phyloP scores from a whole-genome alignment of 1,140 invertebrate genomes.

The Micrasema minimum region DNA sequence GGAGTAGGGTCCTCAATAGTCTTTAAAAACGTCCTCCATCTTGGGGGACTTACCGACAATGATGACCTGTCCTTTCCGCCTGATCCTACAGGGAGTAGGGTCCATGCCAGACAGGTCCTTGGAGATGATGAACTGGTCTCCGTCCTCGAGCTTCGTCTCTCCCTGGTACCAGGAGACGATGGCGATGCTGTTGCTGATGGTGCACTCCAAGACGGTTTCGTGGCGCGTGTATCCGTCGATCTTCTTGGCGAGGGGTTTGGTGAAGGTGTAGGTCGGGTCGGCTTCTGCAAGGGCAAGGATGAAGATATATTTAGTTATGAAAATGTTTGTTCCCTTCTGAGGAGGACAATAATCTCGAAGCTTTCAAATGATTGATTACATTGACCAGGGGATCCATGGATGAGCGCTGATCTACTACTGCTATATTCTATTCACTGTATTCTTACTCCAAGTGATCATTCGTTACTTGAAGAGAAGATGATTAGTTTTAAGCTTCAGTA shows the following conservation, averaged over 20 bases:
- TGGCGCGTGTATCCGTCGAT: slow-evolving; percentile 89
- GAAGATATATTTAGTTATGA: neutral
- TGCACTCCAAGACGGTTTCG: slow-evolving; percentile 91
- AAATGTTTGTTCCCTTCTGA: no score
- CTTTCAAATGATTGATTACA: no score
- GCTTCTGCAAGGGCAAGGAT: slow-evolving; percentile 73
- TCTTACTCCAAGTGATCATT: no score
- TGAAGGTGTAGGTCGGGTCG: slow-evolving; percentile 93
- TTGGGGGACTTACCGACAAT: slow-evolving; percentile 85
- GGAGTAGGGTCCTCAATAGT: slow-evolving; percentile 88
- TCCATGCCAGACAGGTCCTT: slow-evolving; percentile 94
- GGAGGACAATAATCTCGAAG: no score
- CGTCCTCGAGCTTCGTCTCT: slow-evolving; percentile 82
- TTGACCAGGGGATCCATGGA: no score
- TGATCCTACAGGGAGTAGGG: no score
- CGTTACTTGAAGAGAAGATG: no score
- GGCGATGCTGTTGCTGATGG: slow-evolving; percentile 93
- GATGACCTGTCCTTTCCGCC: no score
- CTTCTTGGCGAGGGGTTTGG: slow-evolving; percentile 88
- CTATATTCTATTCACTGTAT: no score
- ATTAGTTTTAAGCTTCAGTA: no score
- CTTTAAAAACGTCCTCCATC: slow-evolving; percentile 85
- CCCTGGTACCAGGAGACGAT: slow-evolving; percentile 94
- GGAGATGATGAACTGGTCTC: slow-evolving; percentile 82
- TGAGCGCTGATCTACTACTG: no score